Conservation (phyloP, 1,140 invertebrate species). For the Conopomorpha cramerella region DNA sequence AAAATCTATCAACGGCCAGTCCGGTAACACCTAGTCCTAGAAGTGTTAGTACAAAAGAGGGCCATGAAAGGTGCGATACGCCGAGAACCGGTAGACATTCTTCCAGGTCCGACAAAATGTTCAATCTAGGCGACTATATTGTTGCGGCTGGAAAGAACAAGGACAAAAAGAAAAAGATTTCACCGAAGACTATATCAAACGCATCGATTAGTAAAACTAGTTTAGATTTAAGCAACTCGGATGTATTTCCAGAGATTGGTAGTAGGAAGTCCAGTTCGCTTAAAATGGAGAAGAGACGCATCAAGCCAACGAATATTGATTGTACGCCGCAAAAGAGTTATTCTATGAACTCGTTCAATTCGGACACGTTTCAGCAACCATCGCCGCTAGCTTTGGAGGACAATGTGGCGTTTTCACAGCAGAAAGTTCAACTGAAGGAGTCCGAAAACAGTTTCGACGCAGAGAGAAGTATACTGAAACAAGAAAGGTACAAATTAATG, state of each 20-base stretch:
- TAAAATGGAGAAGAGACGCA: slow-evolving; percentile 32
- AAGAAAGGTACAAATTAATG: slow-evolving; percentile 49
- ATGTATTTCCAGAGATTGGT: slow-evolving; percentile 48
- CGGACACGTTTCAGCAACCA: slow-evolving; percentile 27
- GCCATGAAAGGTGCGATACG: slow-evolving; percentile 36
- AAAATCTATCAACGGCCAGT: slow-evolving; percentile 18
- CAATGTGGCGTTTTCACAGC: slow-evolving; percentile 40
- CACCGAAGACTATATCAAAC: slow-evolving; percentile 24
- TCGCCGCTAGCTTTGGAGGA: slow-evolving; percentile 29
- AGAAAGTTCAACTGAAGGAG: slow-evolving; percentile 37
- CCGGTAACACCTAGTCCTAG: slow-evolving; percentile 28
- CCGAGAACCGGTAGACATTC: slow-evolving; percentile 24
- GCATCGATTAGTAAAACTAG: slow-evolving; percentile 24
- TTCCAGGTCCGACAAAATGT: slow-evolving; percentile 36
- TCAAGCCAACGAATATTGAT: slow-evolving; percentile 51
- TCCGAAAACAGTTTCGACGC: slow-evolving; percentile 29
- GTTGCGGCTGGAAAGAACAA: slow-evolving; percentile 18
- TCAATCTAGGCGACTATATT: slow-evolving; percentile 40
- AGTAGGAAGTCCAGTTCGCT: slow-evolving; percentile 31
- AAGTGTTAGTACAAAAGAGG: slow-evolving; percentile 15
- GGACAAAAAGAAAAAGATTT: slow-evolving; percentile 30
- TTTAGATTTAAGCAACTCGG: slow-evolving; percentile 40
- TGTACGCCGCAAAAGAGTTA: slow-evolving; percentile 25
- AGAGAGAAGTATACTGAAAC: slow-evolving; percentile 44
- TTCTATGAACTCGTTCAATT: slow-evolving; percentile 35